Evolutionary conservation across 1,140 invertebrate species (phyloP).

Genomic region (Sycophila sp.): DNA sequence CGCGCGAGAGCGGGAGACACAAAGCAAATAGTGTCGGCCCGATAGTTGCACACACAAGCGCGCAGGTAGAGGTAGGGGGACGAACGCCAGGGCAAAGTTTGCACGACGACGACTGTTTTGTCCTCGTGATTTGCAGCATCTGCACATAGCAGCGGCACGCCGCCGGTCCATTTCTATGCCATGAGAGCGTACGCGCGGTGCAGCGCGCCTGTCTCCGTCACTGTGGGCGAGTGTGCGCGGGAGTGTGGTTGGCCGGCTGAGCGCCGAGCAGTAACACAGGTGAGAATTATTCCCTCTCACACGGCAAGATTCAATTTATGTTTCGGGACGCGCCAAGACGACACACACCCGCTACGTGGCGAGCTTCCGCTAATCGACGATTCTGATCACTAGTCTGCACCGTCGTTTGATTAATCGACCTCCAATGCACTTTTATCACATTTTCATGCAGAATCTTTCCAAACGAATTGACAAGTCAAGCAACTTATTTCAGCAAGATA

Average conservation of each 20-base stretch:
- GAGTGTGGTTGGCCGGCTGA: too few species aligned
- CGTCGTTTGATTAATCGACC: constrained; percentile 6
- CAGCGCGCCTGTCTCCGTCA: too few species aligned
- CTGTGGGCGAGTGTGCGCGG: too few species aligned
- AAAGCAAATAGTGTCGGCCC: background rate
- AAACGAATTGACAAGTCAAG: too few species aligned
- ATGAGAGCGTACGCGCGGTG: background rate
- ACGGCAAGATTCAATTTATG: constrained; percentile 41
- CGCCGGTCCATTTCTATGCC: constrained; percentile 6
- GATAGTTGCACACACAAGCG: constrained; percentile 8
- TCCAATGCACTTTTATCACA: too few species aligned
- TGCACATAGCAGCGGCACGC: constrained; percentile 57
- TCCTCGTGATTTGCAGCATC: constrained; percentile 64
- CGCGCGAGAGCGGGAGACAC: background rate
- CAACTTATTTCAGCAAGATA: too few species aligned
- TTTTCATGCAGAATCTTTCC: too few species aligned
- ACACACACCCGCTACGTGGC: background rate
- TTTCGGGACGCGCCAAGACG: background rate
- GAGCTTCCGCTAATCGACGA: constrained; percentile 2
- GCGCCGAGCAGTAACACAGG: background rate
- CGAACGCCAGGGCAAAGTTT: constrained; percentile 51
- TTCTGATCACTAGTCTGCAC: background rate
- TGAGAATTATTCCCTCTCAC: constrained; percentile 50
- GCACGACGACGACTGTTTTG: constrained; percentile 55
- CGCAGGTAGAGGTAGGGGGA: too few species aligned